Base-by-base conservation (phyloP, 2,888 invertebrate species). In the Phrixothrix hirtus region DNA sequence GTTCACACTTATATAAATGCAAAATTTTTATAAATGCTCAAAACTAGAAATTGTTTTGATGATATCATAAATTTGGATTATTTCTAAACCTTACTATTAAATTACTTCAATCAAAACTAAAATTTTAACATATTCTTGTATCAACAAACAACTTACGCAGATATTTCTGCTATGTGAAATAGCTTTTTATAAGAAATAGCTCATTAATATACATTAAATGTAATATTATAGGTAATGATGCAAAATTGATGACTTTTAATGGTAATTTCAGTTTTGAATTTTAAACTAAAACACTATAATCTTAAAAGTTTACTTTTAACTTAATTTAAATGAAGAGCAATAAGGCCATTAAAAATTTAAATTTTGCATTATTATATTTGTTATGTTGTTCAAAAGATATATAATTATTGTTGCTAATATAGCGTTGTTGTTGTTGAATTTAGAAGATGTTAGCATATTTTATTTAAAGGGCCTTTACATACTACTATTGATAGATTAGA, bases 401-500 rank as follows among this genome's bases (percentile, higher is more conserved):
- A 70, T 70, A 70, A 67, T 72, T 72, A 73, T 73, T 74, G 74
- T 74, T 75, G 75, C 74, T 74, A 73, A 70, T 64, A 70, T 73
- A 72, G 73, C 68, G 67, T 74, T 71, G 71, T 74, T 74, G 73
- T 74, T 75, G 73, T 74, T 73, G 67, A 68, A 70, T 71, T 70
- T 66, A 68, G 62, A 55, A 45, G 36, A 50, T 43, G 51, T 46
- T 44, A 50, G 51, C 51, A 44, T 55, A 55, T 51, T 55, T 55
- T 50, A 51, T 55, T 55, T 51, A 55, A 51, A 55, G 51, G 55
- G 50, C 55, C 50, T 55, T 50, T 49, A 49, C 39, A 37, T 46
- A 44, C 46, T 45, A 50, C 21, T 48, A 42, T 41, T 54, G 49
- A 44, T 44, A 27, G 48, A 49, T 36, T 45, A 42, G 16, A 21